Evolutionary conservation across 2,113 vertebrate species (phyloP), one percentile per base, ranked within the genome.

Genomic region (Hiodon tergisus): DNA sequence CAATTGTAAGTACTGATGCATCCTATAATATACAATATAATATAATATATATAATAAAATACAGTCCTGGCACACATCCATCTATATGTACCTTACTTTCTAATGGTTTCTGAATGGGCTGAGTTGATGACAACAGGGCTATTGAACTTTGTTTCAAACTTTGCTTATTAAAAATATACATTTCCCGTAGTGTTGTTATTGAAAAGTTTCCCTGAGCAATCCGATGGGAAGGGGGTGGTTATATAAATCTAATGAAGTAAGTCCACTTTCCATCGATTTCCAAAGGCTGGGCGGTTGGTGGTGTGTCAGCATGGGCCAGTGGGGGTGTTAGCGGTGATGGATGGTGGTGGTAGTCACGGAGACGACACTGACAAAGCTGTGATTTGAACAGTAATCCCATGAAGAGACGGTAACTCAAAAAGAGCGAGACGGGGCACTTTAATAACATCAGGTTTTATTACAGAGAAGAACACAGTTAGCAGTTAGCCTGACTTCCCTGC

Each of bases 391-490:
- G 79, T 54, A 9, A 69, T 63, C 81, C 78, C 87, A 86, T 85
- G 31, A 0, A 31, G 82, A 79, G 83, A 80, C 73, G 2, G 63
- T 88, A 78, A 86, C 86, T 87, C 85, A 81, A n/a, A 16, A 81
- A 54, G 71, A 54, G 50, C 3, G 54, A 83, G 60, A 84, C 77
- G 7, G 1, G 62, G 54, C 73, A 81, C 79, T 86, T 88, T 85
- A 88, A 88, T 84, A 87, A 85, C 83, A 81, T 83, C 82, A 80
- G 85, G 70, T 79, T 86, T 88, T 87, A 89, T 91, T 88, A 86
- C 81, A 86, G 81, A 87, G 77, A 89, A 80, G 80, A 76, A 86
- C 79, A 89, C 78, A 76, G 46, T 82, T 72, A 78, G 80, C 86
- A 81, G 31, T 31, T 31, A 31, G 83, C 81, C 79, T 82, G 86